Evolutionary conservation across 2,888 invertebrate genomes (phyloP).

Genomic region (Pandemis heparana): DNA sequence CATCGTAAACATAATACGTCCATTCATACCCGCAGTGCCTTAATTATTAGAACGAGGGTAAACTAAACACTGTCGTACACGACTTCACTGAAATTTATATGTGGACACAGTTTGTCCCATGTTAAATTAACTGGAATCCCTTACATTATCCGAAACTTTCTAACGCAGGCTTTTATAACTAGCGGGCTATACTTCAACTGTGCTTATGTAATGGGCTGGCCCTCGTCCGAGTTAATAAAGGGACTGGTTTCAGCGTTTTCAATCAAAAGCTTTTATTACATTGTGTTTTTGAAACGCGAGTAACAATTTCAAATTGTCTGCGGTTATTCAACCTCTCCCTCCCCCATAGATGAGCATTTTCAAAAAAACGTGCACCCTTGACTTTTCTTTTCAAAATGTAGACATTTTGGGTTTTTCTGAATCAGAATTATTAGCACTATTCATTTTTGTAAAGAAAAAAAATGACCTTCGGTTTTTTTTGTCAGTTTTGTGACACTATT

Average conservation of each 20-base stretch:
- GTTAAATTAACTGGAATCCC: constrained; percentile 55
- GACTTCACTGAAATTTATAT: constrained; percentile 46
- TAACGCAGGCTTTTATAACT: constrained; percentile 51
- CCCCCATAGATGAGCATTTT: too few relatives aligned
- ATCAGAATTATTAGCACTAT: too few relatives aligned
- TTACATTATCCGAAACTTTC: constrained; percentile 53
- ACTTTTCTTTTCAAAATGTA: too few relatives aligned
- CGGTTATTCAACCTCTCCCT: too few relatives aligned
- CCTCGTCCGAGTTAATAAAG: constrained; percentile 5
- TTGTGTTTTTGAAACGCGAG: too few relatives aligned
- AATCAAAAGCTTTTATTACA: background rate
- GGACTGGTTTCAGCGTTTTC: constrained; percentile 10
- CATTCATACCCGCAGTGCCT: constrained; percentile 33
- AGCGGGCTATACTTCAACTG: constrained; percentile 20
- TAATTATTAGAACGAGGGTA: constrained; percentile 43
- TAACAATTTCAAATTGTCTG: too few relatives aligned
- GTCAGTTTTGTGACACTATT: too few relatives aligned
- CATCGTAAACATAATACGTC: constrained; percentile 32
- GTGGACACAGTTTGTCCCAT: constrained; percentile 55
- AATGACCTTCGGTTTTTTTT: too few relatives aligned
- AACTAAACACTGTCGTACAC: constrained; percentile 39
- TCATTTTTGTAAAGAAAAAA: too few relatives aligned
- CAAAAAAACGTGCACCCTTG: too few relatives aligned
- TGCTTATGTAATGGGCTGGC: background rate
- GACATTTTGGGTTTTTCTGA: too few relatives aligned